These are phyloP conservation scores for Pectinophora gossypiella DNA, from an alignment of 1,140 invertebrate species.

Conservation along the genomic window DNA sequence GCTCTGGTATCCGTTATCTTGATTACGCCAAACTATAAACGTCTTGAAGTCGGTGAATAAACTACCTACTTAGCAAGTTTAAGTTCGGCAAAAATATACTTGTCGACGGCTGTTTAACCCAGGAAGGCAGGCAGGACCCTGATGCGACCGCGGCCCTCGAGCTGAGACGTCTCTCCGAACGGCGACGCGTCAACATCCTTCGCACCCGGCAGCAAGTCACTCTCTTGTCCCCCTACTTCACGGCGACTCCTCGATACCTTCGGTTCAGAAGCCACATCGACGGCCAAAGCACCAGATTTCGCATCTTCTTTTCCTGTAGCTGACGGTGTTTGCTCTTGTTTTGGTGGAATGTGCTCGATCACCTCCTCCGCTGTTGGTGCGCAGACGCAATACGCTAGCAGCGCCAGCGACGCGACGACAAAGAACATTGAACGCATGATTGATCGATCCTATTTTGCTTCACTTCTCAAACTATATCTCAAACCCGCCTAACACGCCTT, in stretches of 20 bases:
- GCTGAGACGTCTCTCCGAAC: slow-evolving; percentile 42
- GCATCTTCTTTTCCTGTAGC: slow-evolving; percentile 56
- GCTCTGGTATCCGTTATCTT: too few relatives aligned
- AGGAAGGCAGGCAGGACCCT: slow-evolving; percentile 57
- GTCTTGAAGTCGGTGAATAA: too few relatives aligned
- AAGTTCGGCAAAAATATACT: too few relatives aligned
- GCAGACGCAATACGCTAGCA: slow-evolving; percentile 54
- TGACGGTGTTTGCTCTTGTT: slow-evolving; percentile 56
- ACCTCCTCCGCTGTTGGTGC: slow-evolving; percentile 44
- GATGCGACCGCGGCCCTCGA: slow-evolving; percentile 54
- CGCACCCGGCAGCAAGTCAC: slow-evolving; percentile 49
- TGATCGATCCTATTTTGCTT: slow-evolving; percentile 57
- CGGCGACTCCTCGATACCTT: slow-evolving; percentile 29
- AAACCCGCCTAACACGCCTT: too few relatives aligned
- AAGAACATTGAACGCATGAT: slow-evolving; percentile 60
- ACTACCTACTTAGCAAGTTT: too few relatives aligned
- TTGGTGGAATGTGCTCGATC: slow-evolving; percentile 60
- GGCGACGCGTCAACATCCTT: slow-evolving; percentile 45
- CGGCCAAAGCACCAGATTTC: slow-evolving; percentile 58
- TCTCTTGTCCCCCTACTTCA: slow-evolving; percentile 47
- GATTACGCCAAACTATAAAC: too few relatives aligned
- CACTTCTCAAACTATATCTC: slow-evolving; percentile 11
- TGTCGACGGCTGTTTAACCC: slow-evolving; percentile 29
- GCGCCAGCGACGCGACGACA: slow-evolving; percentile 54
- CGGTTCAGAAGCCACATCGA: slow-evolving; percentile 36